A percentile compares a stretch with the other conserved stretches of the same genome.
Evolutionary conservation across 1,140 invertebrate genomes (phyloP).

Genomic region (Cydia splendana): DNA sequence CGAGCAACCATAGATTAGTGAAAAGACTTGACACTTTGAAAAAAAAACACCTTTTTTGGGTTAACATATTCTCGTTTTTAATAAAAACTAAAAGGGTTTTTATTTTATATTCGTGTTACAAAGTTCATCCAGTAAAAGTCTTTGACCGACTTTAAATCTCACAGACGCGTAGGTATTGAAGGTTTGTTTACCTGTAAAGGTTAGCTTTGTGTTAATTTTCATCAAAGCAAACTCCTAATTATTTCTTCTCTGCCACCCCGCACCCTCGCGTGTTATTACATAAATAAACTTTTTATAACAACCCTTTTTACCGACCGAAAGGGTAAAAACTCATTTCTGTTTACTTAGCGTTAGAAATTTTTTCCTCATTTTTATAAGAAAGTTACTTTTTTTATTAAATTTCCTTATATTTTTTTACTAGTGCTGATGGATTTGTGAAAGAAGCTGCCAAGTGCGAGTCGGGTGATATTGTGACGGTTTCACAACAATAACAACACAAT

Average conservation of each 20-base stretch:
- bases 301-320: slow-evolving; percentile 5
- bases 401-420: neutral
- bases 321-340: slow-evolving; percentile 20
- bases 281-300: slow-evolving; percentile 17
- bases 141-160: too few relatives aligned
- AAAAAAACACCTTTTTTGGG: too few relatives aligned
- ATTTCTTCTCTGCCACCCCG: neutral
- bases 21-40: too few relatives aligned
- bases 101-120: too few relatives aligned
- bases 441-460: too few relatives aligned
- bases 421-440: neutral
- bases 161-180: neutral
- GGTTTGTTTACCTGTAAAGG: neutral
- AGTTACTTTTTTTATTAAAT: slow-evolving; percentile 24
- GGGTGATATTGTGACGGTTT: too few relatives aligned
- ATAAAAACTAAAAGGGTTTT: too few relatives aligned
- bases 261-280: slow-evolving; percentile 8
- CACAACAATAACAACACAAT: too few relatives aligned
- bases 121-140: too few relatives aligned
- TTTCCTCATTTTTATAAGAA: slow-evolving; percentile 8
- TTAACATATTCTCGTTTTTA: too few relatives aligned
- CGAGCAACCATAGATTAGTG: too few relatives aligned
- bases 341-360: neutral
- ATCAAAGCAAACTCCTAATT: slow-evolving; percentile 9
- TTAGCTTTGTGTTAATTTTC: neutral